Base-by-base conservation (phyloP, 2,797 vertebrate species). In the Benthosema pterotum region DNA sequence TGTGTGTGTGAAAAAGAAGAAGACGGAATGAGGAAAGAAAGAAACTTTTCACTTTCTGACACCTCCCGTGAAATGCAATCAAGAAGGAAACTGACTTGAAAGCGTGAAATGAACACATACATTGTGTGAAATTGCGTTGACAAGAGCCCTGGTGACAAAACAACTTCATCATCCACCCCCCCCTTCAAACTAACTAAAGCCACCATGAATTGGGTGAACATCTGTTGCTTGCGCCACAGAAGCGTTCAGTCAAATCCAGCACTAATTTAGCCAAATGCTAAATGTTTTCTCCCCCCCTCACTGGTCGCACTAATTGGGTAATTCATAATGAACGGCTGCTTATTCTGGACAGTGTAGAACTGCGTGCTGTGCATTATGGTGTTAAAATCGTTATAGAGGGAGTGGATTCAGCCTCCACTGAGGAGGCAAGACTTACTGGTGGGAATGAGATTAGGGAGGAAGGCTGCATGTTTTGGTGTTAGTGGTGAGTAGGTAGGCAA, bases 381-480 rank as follows among this genome's bases (percentile, higher is more conserved):
- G 55, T 66, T 60, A 53, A 49, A 52, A 47, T 42, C 16, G 52
- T 55, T 73, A 48, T 69, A 49, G 48, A 63, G 13, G 47, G 9
- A 63, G 42, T 22, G 49, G 51, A 42, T 25, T 53, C n/a, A n/a
- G 52, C 6, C 43, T 57, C 71, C 52, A 68, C 65, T 71, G 28
- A 25, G 28, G 25, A 65, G 28, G 0, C 2, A 11, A 32, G 12
- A 67, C 53, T n/a, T 80, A 78, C 17, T 54, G 71, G 69, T 53
- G 71, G 42, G 60, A 78, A 63, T 73, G 47, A 75, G 79, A 83
- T 82, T 83, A 86, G 22, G 48, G 60, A 51, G 73, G 42, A 49
- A 74, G 25, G n/a, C n/a, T n/a, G n/a, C n/a, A n/a, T n/a, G n/a
- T 77, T 87, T 78, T 88, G 60, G 86, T 85, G 75, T 63, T 32